Base-by-base conservation (phyloP, 35 echinoderm and acorn worm species). In the Patiria miniata region DNA sequence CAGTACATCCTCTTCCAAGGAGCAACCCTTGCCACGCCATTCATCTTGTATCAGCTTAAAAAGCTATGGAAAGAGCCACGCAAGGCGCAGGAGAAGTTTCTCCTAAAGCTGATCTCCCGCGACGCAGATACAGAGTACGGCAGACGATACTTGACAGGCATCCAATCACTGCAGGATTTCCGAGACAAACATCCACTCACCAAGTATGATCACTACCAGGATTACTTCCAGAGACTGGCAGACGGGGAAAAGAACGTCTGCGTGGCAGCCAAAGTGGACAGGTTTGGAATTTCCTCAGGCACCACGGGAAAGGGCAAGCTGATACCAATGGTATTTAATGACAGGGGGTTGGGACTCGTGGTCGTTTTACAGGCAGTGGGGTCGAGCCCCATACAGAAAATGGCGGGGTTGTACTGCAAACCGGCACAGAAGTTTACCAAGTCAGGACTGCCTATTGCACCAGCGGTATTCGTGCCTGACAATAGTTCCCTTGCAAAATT, bases 51-150 rank as follows among this genome's bases (percentile, higher is more conserved):
- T 0, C 65, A 73, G 9, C 21, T 84, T 14, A 28, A 57, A 16
- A 36, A 84, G 37, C 51, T 58, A 8, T 79, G 40, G 16, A 3
- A 77, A 84, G 56, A 78, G 36, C 68, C 89, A 36, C 14, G 81
- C 33, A 22, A 83, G 21, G 59, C 39, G 6, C 91, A 93, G 77
- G 85, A 93, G 30, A 77, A 83, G 5, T 37, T 87, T 30, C 59
- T 93, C 5, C 36, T 40, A 17, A 26, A 88, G 40, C 77, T 87
- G 32, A 47, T 93, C 22, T 58, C 52, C 5, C 40, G 82, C 16
- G 82, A 93, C 53, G 78, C 78, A 21, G 39, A 94, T 14, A 94
- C 93, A 22, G 87, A 86, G 39, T 94, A 94, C 69, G 93, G 93
- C 17, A 52, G 38, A 38, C 61, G 53, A 39, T 86, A 90, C 73